Conservation (phyloP, 2,797 vertebrate genomes). For the Rhinichthys osculus region DNA sequence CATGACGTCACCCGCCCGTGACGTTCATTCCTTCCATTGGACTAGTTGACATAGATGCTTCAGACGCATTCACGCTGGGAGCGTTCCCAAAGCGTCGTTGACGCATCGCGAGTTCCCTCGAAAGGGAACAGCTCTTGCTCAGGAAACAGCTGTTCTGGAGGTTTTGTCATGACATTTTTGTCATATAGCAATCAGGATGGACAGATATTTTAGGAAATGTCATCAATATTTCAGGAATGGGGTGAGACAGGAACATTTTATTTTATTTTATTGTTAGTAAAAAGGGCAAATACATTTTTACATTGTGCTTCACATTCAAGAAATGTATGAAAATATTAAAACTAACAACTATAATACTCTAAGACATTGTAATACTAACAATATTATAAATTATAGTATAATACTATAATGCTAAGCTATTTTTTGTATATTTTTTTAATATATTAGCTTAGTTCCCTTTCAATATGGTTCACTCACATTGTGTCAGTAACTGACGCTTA, state of each 20-base stretch:
- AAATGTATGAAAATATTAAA: neutral
- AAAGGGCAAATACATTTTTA: neutral
- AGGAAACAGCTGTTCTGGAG: constrained; percentile 51
- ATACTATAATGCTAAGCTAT: neutral
- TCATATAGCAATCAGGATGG: constrained; percentile 7
- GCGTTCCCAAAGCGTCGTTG: too few species aligned
- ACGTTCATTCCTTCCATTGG: too few species aligned
- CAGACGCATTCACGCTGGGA: too few species aligned
- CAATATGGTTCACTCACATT: neutral
- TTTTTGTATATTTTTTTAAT: neutral
- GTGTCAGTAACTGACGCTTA: neutral
- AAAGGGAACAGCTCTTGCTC: constrained; percentile 6
- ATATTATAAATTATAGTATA: neutral
- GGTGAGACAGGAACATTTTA: constrained; percentile 21
- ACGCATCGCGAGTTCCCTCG: too few species aligned
- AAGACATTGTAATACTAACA: neutral
- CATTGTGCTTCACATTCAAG: neutral
- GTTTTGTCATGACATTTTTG: constrained; percentile 37
- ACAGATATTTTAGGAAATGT: constrained; percentile 49
- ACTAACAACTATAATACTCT: neutral
- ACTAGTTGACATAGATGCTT: too few species aligned
- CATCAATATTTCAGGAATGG: constrained; percentile 25
- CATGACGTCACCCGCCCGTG: too few species aligned
- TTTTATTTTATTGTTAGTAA: neutral
- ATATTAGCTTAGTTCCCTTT: neutral